A percentile compares a stretch with the other conserved stretches of the same genome.
Evolutionary conservation across 1,140 invertebrate species (phyloP).

Genomic region (Vollenhovia emeryi): DNA sequence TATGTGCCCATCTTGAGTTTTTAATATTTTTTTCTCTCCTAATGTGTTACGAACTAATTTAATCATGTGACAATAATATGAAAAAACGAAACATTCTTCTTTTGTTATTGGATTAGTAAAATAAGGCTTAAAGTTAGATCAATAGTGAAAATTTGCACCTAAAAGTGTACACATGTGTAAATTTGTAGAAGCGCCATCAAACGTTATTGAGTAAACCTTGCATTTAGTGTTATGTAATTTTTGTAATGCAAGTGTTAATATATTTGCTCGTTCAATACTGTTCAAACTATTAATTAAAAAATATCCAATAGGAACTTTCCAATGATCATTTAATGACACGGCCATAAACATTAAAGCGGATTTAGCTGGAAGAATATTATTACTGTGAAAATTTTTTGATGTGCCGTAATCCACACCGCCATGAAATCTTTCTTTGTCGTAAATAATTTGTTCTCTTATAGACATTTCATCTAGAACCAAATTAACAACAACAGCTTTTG

Average conservation of each 20-base stretch:
- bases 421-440: not conserved
- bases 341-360: not conserved
- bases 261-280: not conserved
- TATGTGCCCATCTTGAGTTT: not conserved
- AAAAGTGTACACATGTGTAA: not conserved
- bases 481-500: not conserved
- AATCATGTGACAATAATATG: not conserved
- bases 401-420: not conserved
- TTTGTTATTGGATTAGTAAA: not conserved
- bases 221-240: not conserved
- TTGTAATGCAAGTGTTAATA: not conserved
- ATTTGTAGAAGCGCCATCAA: not conserved
- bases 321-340: not conserved
- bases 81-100: not conserved
- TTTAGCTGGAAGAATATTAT: not conserved
- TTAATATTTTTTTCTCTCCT: not conserved
- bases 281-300: not conserved
- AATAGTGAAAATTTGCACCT: not conserved
- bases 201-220: not conserved
- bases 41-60: not conserved
- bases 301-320: conserved; percentile 9
- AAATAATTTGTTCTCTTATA: not conserved
- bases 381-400: not conserved
- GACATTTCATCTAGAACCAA: conserved; percentile 13
- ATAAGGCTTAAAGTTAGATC: not conserved